Conservation (phyloP, 2,797 vertebrate species). For the Sebastes cheni region DNA sequence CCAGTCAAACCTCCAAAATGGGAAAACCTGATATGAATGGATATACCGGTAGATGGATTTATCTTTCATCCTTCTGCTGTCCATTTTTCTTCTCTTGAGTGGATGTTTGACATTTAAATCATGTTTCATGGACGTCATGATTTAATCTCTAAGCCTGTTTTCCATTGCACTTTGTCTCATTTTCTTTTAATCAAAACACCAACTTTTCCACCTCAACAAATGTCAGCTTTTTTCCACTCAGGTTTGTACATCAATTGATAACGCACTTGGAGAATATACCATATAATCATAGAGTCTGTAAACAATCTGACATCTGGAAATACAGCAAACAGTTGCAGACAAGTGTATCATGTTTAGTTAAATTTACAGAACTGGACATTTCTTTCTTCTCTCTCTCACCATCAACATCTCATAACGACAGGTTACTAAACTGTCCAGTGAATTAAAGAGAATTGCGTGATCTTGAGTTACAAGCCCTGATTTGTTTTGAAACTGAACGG, state of each 20-base stretch:
- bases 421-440: background rate
- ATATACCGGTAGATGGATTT: too few relatives aligned
- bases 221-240: too few relatives aligned
- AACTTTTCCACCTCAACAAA: background rate
- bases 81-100: background rate
- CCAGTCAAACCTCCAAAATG: too few relatives aligned
- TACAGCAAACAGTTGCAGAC: background rate
- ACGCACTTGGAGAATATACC: background rate
- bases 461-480: background rate
- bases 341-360: background rate
- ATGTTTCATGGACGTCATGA: background rate
- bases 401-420: background rate
- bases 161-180: background rate
- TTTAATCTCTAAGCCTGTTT: background rate
- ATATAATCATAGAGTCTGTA: background rate
- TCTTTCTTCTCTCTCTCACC: background rate
- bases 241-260: background rate
- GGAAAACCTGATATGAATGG: too few relatives aligned
- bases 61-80: background rate
- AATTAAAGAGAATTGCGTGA: background rate
- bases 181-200: background rate
- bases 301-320: background rate
- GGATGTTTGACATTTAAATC: background rate
- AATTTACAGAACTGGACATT: background rate
- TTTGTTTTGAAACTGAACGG: background rate